These are phyloP conservation scores for Mycetomoellerius zeteki DNA, from an alignment of 1,140 invertebrate genomes.

Conservation along the genomic window DNA sequence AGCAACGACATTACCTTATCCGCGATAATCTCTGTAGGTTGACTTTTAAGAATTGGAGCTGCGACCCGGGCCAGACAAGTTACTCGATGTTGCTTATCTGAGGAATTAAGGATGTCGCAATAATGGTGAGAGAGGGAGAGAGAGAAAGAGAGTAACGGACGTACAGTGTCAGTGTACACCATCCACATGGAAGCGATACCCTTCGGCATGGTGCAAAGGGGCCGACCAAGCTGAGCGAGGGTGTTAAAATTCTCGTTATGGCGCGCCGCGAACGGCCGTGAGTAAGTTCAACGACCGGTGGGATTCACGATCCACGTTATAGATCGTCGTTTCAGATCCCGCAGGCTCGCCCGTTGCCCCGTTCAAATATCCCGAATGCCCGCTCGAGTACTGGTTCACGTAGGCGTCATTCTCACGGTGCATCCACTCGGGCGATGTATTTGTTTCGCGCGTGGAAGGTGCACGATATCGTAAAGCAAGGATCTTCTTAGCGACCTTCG, in stretches of 20 bases:
- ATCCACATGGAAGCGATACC: constrained; percentile 68
- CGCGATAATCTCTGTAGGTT: constrained; percentile 64
- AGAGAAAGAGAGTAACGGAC: constrained; percentile 12
- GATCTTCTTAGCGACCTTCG: constrained; percentile 47
- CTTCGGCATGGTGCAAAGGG: constrained; percentile 71
- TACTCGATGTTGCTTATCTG: constrained; percentile 73
- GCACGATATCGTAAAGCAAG: constrained; percentile 49
- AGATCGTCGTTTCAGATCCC: constrained; percentile 73
- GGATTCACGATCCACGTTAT: constrained; percentile 75
- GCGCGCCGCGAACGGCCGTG: constrained; percentile 62
- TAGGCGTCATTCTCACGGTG: constrained; percentile 64
- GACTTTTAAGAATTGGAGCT: constrained; percentile 68
- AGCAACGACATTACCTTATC: constrained; percentile 69
- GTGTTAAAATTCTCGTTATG: constrained; percentile 77
- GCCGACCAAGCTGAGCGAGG: constrained; percentile 70
- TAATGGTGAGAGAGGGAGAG: constrained; percentile 38
- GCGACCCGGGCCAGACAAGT: constrained; percentile 39
- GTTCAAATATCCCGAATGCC: constrained; percentile 51
- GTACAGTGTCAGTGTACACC: constrained; percentile 14
- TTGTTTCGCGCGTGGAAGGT: constrained; percentile 51
- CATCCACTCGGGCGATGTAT: constrained; percentile 48
- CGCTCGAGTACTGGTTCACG: constrained; percentile 19
- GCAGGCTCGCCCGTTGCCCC: constrained; percentile 57
- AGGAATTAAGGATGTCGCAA: constrained; percentile 70
- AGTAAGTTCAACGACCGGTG: constrained; percentile 72